A percentile compares a stretch with the other conserved stretches of the same genome.
phyloP scores from a whole-genome alignment of 2,888 invertebrate species.

The Rhyacophila evoluta region DNA sequence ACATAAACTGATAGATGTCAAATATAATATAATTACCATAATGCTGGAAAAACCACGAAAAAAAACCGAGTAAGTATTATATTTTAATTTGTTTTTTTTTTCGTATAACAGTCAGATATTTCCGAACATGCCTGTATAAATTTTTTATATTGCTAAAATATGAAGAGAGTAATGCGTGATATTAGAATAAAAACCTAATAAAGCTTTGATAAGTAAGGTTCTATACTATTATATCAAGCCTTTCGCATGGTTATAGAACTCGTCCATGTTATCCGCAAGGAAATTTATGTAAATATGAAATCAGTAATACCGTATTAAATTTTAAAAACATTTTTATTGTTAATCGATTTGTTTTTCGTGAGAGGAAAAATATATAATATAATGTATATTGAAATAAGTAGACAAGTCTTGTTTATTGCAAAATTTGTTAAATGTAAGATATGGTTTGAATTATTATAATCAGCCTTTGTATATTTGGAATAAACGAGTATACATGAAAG shows the following conservation, averaged over 20 bases:
- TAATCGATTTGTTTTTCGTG: neutral
- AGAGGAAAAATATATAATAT: neutral
- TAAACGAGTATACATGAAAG: too few species aligned
- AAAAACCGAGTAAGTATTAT: too few species aligned
- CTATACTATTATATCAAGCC: conserved; percentile 16
- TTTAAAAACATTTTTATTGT: neutral
- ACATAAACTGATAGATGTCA: too few species aligned
- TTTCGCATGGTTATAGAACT: neutral
- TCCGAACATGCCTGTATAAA: neutral
- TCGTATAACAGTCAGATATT: too few species aligned
- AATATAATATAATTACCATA: too few species aligned
- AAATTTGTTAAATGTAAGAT: too few species aligned
- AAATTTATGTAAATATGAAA: neutral
- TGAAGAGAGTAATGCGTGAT: neutral
- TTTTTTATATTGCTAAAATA: neutral
- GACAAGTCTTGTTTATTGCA: too few species aligned
- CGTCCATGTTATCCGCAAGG: neutral
- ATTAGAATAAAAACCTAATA: conserved; percentile 22
- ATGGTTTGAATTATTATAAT: too few species aligned
- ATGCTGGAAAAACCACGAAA: too few species aligned
- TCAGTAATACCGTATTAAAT: neutral
- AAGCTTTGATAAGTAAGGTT: neutral
- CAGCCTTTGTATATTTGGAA: too few species aligned
- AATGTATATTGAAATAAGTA: too few species aligned
- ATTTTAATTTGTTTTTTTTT: too few species aligned